Evolutionary conservation across 2,113 vertebrate genomes (phyloP), one percentile per base, ranked within the genome.

Genomic region (Strix uralensis): DNA sequence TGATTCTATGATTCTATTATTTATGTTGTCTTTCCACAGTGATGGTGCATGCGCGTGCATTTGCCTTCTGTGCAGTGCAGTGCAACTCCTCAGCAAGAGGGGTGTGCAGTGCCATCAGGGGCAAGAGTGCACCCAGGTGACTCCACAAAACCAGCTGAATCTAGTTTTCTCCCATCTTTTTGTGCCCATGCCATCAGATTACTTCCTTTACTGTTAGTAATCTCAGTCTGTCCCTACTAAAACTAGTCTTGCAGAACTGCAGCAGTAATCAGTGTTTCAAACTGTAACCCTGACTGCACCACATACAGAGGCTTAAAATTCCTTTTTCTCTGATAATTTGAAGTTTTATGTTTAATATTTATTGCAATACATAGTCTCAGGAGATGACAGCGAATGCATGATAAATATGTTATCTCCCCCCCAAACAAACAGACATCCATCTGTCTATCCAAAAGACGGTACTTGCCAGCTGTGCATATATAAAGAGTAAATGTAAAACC

Each of bases 401-500:
- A 97, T 70, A 97, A 91, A 94, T 94, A 85, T 15, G 62, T 81
- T 92, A 69, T 95, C 62, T 81, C 54, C 54, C 79, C 51, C 75
- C 62, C 46, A 95, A 95, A 91, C 86, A 95, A 96, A 96, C 81
- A 96, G 86, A 84, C 84, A 92, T 79, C 94, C 70, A 92, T 94
- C 89, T 71, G 14, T 91, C 96, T 92, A 73, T 95, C 95, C 89
- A 91, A 83, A 87, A 79, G 73, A 96, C 7, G 17, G 67, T 73
- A 75, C 58, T 80, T 97, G 91, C 95, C 96, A 95, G 95, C 86
- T 95, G 96, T 92, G 95, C 84, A 88, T 95, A 44, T 95, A 94
- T 81, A 94, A 94, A 92, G 87, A 96, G 70, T 95, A 96, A 95
- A 95, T 95, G 92, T 86, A 95, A 95, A 97, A 97, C 84, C 97